phyloP scores from a whole-genome alignment of 2,888 invertebrate species.

The Auanema freiburgensis region DNA sequence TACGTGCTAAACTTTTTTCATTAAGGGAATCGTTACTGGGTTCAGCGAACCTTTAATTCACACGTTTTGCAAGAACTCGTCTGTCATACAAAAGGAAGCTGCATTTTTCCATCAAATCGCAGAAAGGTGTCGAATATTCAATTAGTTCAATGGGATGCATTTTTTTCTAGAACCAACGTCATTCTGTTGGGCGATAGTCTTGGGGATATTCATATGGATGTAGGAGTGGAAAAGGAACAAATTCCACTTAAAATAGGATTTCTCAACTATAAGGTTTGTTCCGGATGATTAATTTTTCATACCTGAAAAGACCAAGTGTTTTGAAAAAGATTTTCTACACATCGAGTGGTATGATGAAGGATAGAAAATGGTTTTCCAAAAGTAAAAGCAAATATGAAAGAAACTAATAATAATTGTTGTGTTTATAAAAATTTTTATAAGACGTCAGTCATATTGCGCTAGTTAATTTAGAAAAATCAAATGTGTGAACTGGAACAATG shows the following conservation, averaged over 20 bases:
- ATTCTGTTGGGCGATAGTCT: constrained; percentile 88
- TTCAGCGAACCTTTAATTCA: constrained; percentile 84
- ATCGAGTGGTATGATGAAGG: too few species aligned
- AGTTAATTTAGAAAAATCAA: too few species aligned
- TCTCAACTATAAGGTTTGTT: constrained; percentile 71
- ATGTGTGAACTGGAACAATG: too few species aligned
- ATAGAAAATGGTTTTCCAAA: too few species aligned
- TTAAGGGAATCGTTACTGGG: constrained; percentile 66
- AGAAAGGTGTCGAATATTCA: constrained; percentile 19
- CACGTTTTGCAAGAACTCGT: constrained; percentile 90
- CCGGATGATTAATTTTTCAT: too few species aligned
- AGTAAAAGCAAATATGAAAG: too few species aligned
- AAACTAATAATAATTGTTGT: too few species aligned
- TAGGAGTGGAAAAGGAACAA: constrained; percentile 74
- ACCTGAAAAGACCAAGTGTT: too few species aligned
- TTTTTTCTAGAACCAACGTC: constrained; percentile 73
- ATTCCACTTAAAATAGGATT: constrained; percentile 86
- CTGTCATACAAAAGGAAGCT: constrained; percentile 72
- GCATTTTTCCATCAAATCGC: constrained; percentile 75
- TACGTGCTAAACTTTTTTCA: not conserved
- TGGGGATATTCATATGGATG: constrained; percentile 89
- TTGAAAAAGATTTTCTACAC: too few species aligned
- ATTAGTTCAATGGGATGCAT: not conserved
- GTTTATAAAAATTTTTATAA: too few species aligned
- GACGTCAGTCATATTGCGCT: too few species aligned